These are phyloP conservation scores for Phoenicopterus ruber DNA, from an alignment of 2,113 vertebrate species.

Conservation along the genomic window DNA sequence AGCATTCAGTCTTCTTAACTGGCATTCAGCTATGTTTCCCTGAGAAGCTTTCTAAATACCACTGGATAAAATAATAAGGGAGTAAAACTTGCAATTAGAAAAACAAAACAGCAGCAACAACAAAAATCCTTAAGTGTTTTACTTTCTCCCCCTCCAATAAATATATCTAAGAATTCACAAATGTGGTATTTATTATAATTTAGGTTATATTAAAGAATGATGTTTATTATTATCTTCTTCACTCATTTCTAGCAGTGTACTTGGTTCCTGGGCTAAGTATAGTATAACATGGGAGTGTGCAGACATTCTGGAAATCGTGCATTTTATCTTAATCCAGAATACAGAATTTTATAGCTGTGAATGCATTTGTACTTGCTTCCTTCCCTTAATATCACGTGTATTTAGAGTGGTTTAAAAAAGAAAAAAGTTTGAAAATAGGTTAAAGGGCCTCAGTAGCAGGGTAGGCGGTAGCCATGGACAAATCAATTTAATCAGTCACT, in stretches of 20 bases:
- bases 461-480: neutral
- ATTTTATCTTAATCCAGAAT: neutral
- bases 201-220: neutral
- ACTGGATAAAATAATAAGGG: neutral
- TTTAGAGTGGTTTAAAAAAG: neutral
- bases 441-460: slow-evolving; percentile 43
- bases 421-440: slow-evolving; percentile 27
- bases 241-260: neutral
- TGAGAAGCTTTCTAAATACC: neutral
- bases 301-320: neutral
- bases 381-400: neutral
- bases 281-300: neutral
- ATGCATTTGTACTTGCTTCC: neutral
- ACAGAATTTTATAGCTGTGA: neutral
- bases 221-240: neutral
- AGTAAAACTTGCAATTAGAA: neutral
- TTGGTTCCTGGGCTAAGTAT: neutral
- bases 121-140: neutral
- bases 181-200: neutral
- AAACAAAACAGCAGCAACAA: neutral
- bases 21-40: neutral
- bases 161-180: neutral
- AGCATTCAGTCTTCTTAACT: neutral
- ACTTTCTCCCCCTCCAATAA: neutral
- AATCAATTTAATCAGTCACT: slow-evolving; percentile 69